Evolutionary conservation across 2,888 invertebrate genomes (phyloP), one percentile per base, ranked within the genome.

Genomic region (Parnassius mnemosyne): DNA sequence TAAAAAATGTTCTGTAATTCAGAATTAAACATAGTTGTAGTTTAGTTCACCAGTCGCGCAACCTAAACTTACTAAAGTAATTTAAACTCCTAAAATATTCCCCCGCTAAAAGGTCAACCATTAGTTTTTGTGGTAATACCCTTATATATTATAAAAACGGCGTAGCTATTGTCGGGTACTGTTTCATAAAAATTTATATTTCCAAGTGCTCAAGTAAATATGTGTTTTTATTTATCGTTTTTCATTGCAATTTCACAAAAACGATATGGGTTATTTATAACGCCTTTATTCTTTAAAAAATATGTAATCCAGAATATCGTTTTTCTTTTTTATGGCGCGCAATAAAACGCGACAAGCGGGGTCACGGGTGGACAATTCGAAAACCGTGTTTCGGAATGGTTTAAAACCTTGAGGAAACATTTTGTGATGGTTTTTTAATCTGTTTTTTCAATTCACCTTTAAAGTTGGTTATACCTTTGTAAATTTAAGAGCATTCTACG

Each of bases 241-340:
- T 41, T n/a, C 34, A 34, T 55, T 57, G 16, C 47, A 53, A 52
- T 49, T 57, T 53, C 5, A 75, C 77, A 81, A 77, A 80, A 79
- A 76, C 20, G 43, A 34, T 41, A 64, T 72, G 71, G 76, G 79
- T 79, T 81, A 81, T 83, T 83, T 82, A 83, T 62, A 50, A 53
- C 78, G 72, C 74, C 73, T 79, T 76, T 75, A 76, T 75, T 74
- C 74, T 73, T 76, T 80, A 77, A 72, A n/a, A 76, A 79, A 80
- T 73, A 77, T 73, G 71, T 74, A 73, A 74, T 76, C 75, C 65
- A 67, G 68, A 69, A 74, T 34, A 69, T 68, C 63, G 63, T 75
- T 78, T 77, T 73, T 74, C 20, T 74, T 53, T 44, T 84, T 82
- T 83, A 80, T 71, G 78, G 75, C 68, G 68, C 73, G 77, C 83